Base-by-base conservation (phyloP, 64 coral and sea anemone genomes). In the Actinia equina region DNA sequence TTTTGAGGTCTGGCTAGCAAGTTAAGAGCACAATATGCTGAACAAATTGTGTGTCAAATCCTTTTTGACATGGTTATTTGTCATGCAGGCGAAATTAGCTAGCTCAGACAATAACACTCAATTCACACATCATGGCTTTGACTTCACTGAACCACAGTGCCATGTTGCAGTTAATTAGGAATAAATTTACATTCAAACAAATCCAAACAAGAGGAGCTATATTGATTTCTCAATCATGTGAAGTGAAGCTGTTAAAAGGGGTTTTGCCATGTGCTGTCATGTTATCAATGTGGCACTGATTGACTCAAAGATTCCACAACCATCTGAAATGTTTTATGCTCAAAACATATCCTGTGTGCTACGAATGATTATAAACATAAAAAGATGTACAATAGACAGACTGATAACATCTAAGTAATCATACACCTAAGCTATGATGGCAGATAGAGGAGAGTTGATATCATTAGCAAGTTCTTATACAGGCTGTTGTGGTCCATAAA, bases 41-140 rank as follows among this genome's bases (percentile, higher is more conserved):
- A 81, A 49, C 78, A 52, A 81, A 81, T 49, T 81, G 44, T 81
- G 52, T 49, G 78, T 81, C 78, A 81, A 22, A 81, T 81, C 3
- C 23, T 6, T 81, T 81, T 52, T 52, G 45, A 81, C 20, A 52
- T 20, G 49, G 7, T 37, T 81, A 11, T 37, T 52, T 52, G 22
- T 49, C 44, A 81, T 20, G 78, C 22, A 49, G 49, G 78, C 55
- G 1, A 81, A 81, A 81, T 74, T 7, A 74, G 13, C 69, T 74
- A 41, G 1, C 26, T 14, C 63, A 69, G 63, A 69, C 63, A n/a
- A 69, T 49, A 69, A 69, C 63, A 69, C 4, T 69, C 8, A n/a
- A 30, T 74, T 74, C 69, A 74, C 69, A 74, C 69, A 74, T 74
- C 27, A 30, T 74, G 23, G 13, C 41, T 74, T 41, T 41, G 69